phyloP scores from a whole-genome alignment of 2,113 vertebrate species.

The Thalassoma bifasciatum region DNA sequence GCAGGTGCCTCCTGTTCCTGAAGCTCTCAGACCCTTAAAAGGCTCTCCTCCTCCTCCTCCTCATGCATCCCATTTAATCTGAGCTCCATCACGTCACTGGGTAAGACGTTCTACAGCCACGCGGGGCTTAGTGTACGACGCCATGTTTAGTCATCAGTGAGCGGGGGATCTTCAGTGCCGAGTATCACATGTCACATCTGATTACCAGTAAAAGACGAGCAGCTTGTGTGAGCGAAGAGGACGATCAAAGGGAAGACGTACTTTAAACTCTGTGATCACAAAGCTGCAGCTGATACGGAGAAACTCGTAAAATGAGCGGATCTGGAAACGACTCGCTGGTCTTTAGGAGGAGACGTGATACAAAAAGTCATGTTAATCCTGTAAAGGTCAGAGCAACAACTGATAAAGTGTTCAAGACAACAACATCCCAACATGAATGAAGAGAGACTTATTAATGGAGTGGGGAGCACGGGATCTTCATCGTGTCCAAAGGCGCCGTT shows the following conservation, averaged over 20 bases:
- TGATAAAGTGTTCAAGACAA: no score
- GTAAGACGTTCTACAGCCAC: conserved; percentile 66
- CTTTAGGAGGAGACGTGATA: no score
- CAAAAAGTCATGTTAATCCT: no score
- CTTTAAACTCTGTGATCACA: background rate
- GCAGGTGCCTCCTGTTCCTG: conserved; percentile 78
- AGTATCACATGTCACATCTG: conserved; percentile 65
- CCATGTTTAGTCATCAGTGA: conserved; percentile 70
- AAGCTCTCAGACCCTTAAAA: conserved; percentile 48
- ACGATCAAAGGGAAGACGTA: conserved; percentile 46
- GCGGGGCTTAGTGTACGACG: conserved; percentile 59
- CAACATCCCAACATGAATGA: no score
- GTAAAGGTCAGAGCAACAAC: no score
- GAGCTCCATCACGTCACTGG: conserved; percentile 70
- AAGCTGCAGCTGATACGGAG: background rate
- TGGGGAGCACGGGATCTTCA: no score
- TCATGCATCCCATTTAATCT: conserved; percentile 57
- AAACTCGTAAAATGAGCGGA: background rate
- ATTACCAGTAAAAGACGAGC: conserved; percentile 57
- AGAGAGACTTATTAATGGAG: no score
- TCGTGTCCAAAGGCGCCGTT: no score
- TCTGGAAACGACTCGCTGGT: background rate
- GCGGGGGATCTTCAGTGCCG: conserved; percentile 48
- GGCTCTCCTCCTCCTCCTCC: conserved; percentile 52
- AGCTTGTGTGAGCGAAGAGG: conserved; percentile 6